These are phyloP conservation scores for Hoplostethus mediterraneus DNA, from an alignment of 2,797 vertebrate species.

Conservation along the genomic window DNA sequence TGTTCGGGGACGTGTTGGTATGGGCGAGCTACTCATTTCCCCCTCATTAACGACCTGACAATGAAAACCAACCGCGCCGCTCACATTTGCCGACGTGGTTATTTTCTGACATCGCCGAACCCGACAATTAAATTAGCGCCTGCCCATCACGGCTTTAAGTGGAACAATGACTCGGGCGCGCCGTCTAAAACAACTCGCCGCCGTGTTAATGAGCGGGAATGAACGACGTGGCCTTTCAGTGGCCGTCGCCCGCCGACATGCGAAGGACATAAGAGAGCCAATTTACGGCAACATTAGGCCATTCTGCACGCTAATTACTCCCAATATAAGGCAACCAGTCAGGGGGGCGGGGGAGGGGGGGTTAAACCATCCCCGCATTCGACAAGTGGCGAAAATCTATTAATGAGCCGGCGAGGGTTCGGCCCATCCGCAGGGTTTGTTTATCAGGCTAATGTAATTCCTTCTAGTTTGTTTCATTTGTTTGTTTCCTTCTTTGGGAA, in stretches of 20 bases:
- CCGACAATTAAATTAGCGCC: conserved; percentile 69
- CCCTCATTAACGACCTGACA: conserved; percentile 72
- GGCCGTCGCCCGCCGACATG: conserved; percentile 25
- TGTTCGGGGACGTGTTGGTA: conserved; percentile 51
- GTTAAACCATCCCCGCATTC: conserved; percentile 24
- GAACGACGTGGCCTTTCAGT: conserved; percentile 20
- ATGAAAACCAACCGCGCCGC: conserved; percentile 44
- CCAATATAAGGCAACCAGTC: conserved; percentile 52
- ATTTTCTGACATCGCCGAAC: conserved; percentile 57
- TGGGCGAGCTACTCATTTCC: conserved; percentile 51
- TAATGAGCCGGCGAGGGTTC: conserved; percentile 55
- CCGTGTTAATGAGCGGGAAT: conserved; percentile 52
- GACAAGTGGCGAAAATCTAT: conserved; percentile 52
- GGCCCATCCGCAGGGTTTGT: conserved; percentile 34
- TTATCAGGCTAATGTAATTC: conserved; percentile 43
- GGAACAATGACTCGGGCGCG: conserved; percentile 19
- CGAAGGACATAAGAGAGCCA: conserved; percentile 38
- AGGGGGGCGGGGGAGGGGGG: conserved; percentile 4
- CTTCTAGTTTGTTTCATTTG: conserved; percentile 31
- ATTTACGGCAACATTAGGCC: conserved; percentile 50
- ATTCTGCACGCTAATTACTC: conserved; percentile 61
- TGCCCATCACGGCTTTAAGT: conserved; percentile 54
- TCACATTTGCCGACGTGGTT: conserved; percentile 45
- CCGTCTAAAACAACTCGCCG: conserved; percentile 48
- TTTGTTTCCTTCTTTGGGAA: conserved; percentile 5